Evolutionary conservation across 2,888 invertebrate genomes (phyloP).

Genomic region (Melieria picta): DNA sequence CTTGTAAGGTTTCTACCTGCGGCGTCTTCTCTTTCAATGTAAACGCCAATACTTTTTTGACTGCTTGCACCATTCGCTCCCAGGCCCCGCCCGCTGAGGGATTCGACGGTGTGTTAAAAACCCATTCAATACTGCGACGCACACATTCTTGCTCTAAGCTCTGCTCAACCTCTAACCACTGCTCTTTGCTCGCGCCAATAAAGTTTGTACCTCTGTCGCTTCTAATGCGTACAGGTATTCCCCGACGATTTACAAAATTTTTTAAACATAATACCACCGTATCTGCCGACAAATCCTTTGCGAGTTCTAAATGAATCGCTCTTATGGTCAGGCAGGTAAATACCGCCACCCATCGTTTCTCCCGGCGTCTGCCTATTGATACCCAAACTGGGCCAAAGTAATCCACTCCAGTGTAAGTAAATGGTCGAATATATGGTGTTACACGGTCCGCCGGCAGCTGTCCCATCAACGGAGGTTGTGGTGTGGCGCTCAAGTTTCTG

Average conservation of each 20-base stretch:
- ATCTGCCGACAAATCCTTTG: slow-evolving; percentile 25
- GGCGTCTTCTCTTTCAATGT: slow-evolving; percentile 35
- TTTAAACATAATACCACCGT: slow-evolving; percentile 10
- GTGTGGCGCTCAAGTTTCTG: slow-evolving; percentile 19
- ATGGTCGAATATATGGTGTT: slow-evolving; percentile 36
- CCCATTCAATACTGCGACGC: slow-evolving; percentile 32
- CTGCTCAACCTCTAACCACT: slow-evolving; percentile 6
- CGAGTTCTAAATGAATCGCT: slow-evolving; percentile 29
- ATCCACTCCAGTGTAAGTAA: slow-evolving; percentile 26
- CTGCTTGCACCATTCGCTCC: slow-evolving; percentile 34
- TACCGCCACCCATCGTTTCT: slow-evolving; percentile 20
- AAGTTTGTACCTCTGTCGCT: slow-evolving; percentile 31
- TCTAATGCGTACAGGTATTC: slow-evolving; percentile 22
- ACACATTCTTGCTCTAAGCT: slow-evolving; percentile 18
- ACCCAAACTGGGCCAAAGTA: slow-evolving; percentile 12
- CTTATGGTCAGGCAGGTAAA: slow-evolving; percentile 37
- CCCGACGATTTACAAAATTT: slow-evolving; percentile 27
- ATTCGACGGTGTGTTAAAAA: slow-evolving; percentile 34
- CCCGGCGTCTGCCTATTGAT: neutral
- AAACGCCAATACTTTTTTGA: slow-evolving; percentile 29
- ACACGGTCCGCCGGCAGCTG: slow-evolving; percentile 39
- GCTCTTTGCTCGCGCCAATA: slow-evolving; percentile 29
- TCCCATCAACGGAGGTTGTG: slow-evolving; percentile 42
- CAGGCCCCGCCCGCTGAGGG: slow-evolving; percentile 33
- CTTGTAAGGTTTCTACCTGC: slow-evolving; percentile 32